A percentile compares a stretch with the other conserved stretches of the same genome.
Conservation (phyloP, 2,797 vertebrate species). For the Schizopygopsis pylzovi region DNA sequence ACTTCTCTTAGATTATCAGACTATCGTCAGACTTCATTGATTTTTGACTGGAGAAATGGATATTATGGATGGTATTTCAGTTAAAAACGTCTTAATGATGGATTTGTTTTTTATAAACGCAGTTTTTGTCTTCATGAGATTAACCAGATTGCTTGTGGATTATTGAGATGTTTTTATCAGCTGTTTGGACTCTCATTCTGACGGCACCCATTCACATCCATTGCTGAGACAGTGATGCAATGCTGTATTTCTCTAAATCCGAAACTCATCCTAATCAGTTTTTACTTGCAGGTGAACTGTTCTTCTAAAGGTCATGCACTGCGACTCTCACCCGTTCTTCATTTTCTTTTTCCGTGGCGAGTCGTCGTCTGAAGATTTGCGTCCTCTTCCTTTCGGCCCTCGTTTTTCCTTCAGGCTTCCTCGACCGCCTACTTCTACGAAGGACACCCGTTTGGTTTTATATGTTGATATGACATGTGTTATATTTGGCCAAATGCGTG, state of each 20-base stretch:
- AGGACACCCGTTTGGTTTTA: background rate
- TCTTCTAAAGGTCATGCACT: background rate
- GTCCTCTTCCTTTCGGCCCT: conserved; percentile 86
- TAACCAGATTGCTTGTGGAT: no score
- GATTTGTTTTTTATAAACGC: no score
- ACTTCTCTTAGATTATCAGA: no score
- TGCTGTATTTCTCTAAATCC: background rate
- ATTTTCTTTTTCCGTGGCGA: conserved; percentile 93
- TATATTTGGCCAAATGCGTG: background rate
- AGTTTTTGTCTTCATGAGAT: background rate
- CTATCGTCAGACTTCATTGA: no score
- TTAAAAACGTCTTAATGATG: no score
- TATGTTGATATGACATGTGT: background rate
- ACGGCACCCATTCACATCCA: background rate
- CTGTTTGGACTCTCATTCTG: background rate
- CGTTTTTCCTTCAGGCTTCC: conserved; percentile 87
- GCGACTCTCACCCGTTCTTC: conserved; percentile 84
- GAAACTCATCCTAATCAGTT: background rate
- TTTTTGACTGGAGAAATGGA: no score
- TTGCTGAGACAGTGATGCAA: no score
- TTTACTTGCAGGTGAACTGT: background rate
- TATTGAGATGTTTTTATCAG: background rate
- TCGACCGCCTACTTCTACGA: conserved; percentile 70
- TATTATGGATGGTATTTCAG: background rate
- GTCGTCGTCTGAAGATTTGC: conserved; percentile 91